Percentiles rank a stretch among this genome's conserved stretches.
phyloP scores from a whole-genome alignment of 2,113 vertebrate species.

The Chaetorhynchus papuensis region DNA sequence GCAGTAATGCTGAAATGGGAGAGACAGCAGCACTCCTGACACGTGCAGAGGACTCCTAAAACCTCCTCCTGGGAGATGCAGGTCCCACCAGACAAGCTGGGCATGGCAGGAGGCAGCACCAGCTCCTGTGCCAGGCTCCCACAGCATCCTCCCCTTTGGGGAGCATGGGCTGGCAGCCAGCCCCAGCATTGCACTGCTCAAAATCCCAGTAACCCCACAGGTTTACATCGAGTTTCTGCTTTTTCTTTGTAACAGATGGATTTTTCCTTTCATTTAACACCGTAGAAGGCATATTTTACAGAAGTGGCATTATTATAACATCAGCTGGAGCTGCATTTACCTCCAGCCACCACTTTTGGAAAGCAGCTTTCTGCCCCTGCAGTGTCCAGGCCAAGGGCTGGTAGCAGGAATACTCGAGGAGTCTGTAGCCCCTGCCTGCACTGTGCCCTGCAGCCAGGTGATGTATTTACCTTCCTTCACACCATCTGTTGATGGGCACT shows the following conservation, averaged over 20 bases:
- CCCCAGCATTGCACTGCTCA: neutral
- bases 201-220: neutral
- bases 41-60: neutral
- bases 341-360: neutral
- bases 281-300: neutral
- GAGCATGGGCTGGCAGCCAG: neutral
- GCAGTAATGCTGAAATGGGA: neutral
- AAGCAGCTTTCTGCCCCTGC: neutral
- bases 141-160: neutral
- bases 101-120: neutral
- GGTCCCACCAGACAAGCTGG: neutral
- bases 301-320: neutral
- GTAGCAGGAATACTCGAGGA: accelerated
- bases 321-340: neutral
- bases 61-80: neutral
- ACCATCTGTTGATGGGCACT: neutral
- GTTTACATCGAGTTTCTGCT: neutral
- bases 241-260: neutral
- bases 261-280: neutral
- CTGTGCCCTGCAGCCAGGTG: accelerated
- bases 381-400: neutral
- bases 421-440: neutral
- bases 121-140: neutral
- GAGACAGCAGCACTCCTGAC: neutral
- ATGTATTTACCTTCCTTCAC: neutral